phyloP scores from a whole-genome alignment of 2,113 vertebrate species.

The Periophthalmus modestus region DNA sequence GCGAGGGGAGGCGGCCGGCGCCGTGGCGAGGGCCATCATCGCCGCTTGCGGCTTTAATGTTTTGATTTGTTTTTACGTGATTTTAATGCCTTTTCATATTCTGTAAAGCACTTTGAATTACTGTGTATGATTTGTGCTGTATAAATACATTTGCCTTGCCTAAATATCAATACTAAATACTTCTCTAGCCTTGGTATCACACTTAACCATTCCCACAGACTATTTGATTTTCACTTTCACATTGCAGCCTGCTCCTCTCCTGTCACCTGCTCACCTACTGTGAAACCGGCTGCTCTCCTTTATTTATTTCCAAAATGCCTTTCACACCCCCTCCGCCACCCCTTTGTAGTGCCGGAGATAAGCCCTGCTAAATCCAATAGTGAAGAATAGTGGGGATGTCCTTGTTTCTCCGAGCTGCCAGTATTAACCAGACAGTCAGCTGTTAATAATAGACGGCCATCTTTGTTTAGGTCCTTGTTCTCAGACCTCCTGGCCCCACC shows the following conservation, averaged over 20 bases:
- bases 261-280: constrained; percentile 7
- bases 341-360: constrained; percentile 37
- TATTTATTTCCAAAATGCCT: constrained; percentile 21
- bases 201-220: not conserved
- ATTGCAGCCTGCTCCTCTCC: not conserved
- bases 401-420: constrained; percentile 42
- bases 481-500: constrained; percentile 34
- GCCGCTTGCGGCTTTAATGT: no score
- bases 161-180: not conserved
- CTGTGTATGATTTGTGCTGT: no score
- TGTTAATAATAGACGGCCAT: constrained; percentile 68
- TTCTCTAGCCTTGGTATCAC: not conserved
- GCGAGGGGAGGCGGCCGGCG: no score
- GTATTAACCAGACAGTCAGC: constrained; percentile 44
- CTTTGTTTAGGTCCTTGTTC: constrained; percentile 51
- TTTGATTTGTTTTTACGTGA: no score
- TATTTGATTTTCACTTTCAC: not conserved
- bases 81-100: no score
- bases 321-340: constrained; percentile 22
- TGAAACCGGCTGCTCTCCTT: constrained; percentile 20
- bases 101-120: no score
- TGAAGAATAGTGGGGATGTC: constrained; percentile 44
- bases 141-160: no score
- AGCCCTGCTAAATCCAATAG: constrained; percentile 48
- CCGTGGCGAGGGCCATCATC: no score